Evolutionary conservation across 2,797 vertebrate genomes (phyloP), one percentile per base, ranked within the genome.

Genomic region (Astyanax mexicanus): DNA sequence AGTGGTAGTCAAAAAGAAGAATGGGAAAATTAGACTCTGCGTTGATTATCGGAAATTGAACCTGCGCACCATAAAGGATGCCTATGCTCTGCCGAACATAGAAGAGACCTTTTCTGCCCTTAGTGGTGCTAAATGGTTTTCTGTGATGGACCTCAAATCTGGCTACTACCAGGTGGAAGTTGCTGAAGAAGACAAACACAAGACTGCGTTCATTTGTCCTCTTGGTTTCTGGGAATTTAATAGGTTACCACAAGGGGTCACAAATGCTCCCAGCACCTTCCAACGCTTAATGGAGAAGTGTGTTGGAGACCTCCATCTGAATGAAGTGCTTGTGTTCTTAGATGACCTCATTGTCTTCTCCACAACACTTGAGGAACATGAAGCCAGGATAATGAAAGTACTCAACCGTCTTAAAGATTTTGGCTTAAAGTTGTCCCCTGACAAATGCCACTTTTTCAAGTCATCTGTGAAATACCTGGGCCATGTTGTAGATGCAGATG

Each of bases 181-280:
- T 58, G 32, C 47, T 12, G 67, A 62, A 27, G 11, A n/a, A 1
- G 67, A 77, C 23, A 77, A 71, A 38, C 6, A 15, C 3, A 71
- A 71, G 29, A 77, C 68, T 7, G 75, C 75, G 12, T 77, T 77
- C 64, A 58, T 64, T 15, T 37, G 37, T 13, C 58, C 74, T 1
- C 23, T 62, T 25, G 67, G 75, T 6, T 77, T 77, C 15, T 77
- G 37, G 29, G 76, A 78, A n/a, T 73, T 72, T 8, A 35, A 69
- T 12, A 2, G 12, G 3, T 10, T 44, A 11, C 42, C 42, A 12
- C 42, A 44, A 12, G 12, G 42, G 0, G 10, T 44, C 8, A 44
- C 42, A 3, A 44, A 44, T 44, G 17, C 47, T 4, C 47, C 47
- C 51, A 51, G 47, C 4, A 51, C 47, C 3, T 51, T 51, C 17